phyloP scores from a whole-genome alignment of 2,888 invertebrate genomes.

The Spatulosminthurus flaviceps region DNA sequence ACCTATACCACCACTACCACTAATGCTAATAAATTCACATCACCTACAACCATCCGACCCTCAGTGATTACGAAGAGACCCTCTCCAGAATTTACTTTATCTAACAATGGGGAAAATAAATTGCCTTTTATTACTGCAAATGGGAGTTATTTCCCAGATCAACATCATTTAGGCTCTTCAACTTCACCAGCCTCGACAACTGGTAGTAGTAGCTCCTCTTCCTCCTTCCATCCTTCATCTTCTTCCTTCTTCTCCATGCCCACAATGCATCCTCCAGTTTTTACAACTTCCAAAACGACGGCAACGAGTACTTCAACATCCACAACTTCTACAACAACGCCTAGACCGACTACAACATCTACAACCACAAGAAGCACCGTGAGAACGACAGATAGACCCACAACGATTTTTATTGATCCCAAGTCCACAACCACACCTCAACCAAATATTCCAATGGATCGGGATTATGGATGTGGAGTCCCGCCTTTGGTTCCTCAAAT shows the following conservation, averaged over 20 bases:
- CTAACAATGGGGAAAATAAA: conserved; percentile 32
- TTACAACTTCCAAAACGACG: conserved; percentile 40
- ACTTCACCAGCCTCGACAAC: neutral
- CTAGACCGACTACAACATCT: conserved; percentile 55
- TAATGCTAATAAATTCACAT: conserved; percentile 64
- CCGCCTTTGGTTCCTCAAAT: conserved; percentile 47
- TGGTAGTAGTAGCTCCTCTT: neutral
- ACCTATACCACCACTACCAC: conserved; percentile 66
- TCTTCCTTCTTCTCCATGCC: conserved; percentile 8
- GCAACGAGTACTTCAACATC: conserved; percentile 56
- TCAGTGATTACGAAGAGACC: conserved; percentile 63
- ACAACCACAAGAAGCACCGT: conserved; percentile 66
- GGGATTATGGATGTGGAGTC: conserved; percentile 50
- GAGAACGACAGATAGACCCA: conserved; percentile 44
- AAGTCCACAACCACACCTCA: conserved; percentile 50
- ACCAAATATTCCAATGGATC: conserved; percentile 46
- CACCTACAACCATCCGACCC: conserved; percentile 63
- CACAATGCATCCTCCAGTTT: conserved; percentile 16
- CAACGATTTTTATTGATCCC: conserved; percentile 53
- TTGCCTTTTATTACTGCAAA: conserved; percentile 43
- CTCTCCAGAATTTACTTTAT: conserved; percentile 42
- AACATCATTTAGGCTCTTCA: conserved; percentile 16
- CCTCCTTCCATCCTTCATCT: neutral
- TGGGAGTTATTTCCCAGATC: conserved; percentile 41
- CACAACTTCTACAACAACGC: conserved; percentile 36